A percentile compares a stretch with the other conserved stretches of the same genome.
phyloP scores from a whole-genome alignment of 1,140 invertebrate species.

The Pseudachorutes palmiensis region DNA sequence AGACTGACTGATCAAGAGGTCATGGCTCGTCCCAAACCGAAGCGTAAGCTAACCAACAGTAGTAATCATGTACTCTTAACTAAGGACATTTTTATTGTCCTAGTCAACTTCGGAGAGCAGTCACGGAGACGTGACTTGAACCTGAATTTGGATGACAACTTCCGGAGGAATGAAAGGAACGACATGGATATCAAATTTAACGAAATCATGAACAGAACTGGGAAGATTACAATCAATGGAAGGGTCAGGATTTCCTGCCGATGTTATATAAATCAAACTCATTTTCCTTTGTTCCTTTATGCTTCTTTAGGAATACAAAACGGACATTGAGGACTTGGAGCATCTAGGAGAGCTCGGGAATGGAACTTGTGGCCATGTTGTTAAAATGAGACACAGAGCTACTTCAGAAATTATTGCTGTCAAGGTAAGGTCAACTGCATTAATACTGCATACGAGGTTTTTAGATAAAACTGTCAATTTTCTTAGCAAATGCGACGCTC shows the following conservation, averaged over 20 bases:
- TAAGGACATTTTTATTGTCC: not conserved
- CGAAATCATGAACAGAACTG: conserved; percentile 72
- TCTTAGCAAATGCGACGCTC: conserved; percentile 90
- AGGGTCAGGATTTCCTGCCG: conserved; percentile 40
- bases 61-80: not conserved
- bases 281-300: not conserved
- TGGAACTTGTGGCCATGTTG: conserved; percentile 94
- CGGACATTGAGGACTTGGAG: conserved; percentile 77
- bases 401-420: conserved; percentile 83
- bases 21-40: not conserved
- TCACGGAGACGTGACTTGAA: conserved; percentile 20
- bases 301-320: conserved; percentile 51
- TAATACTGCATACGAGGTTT: not conserved
- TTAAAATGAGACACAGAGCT: conserved; percentile 86
- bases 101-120: conserved; percentile 13
- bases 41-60: not conserved
- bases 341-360: conserved; percentile 84
- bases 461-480: not conserved
- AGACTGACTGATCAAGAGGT: too few species aligned
- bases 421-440: conserved; percentile 68
- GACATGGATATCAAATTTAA: conserved; percentile 58
- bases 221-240: conserved; percentile 72
- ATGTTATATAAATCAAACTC: conserved; percentile 18
- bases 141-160: conserved; percentile 23
- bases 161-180: conserved; percentile 27